Base-by-base conservation (phyloP, 2,113 vertebrate genomes). In the Stegastes partitus region DNA sequence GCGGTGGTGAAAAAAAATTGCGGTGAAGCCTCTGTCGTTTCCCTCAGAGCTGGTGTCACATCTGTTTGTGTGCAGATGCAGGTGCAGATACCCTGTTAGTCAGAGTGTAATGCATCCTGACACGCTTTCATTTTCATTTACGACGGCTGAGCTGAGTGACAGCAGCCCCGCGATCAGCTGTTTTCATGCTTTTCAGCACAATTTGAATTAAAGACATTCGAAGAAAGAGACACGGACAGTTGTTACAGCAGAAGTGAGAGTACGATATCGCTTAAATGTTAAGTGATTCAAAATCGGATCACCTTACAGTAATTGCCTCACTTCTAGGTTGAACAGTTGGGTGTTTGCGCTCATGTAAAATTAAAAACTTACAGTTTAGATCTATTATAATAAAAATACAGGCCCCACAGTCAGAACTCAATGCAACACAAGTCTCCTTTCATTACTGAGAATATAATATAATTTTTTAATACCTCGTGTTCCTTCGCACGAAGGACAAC, bases 41-140 rank as follows among this genome's bases (percentile, higher is more conserved):
- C 73, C 55, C 34, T n/a, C 23, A 12, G 64, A 18, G 50, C 49
- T 78, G 2, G 62, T 64, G 42, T 82, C 61, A 22, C 71, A 45
- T 85, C 73, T 64, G 73, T 67, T 80, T 63, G 68, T 23, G 55
- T 39, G 81, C 76, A 68, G 85, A 65, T 74, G 72, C 89, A 88
- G 88, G 85, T 87, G 82, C 84, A 75, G 22, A 61, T 50, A 63
- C 68, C 51, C 62, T 15, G 63, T 83, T 78, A 88, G 74, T 79
- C 82, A 26, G 65, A 21, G 54, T 18, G 68, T 81, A 81, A 87
- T 57, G 31, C 77, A 11, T 71, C 79, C 66, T 34, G 84, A 89
- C 84, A 45, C 6, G 57, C 63, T 86, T 83, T 88, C 80, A 44
- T 89, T 83, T 76, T 63, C 82, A 79, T 82, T 85, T 37, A 42